Percentiles rank a stretch among this genome's conserved stretches.
These are phyloP conservation scores for Dufourea novaeangliae DNA, from an alignment of 1,140 invertebrate genomes.

Conservation along the genomic window DNA sequence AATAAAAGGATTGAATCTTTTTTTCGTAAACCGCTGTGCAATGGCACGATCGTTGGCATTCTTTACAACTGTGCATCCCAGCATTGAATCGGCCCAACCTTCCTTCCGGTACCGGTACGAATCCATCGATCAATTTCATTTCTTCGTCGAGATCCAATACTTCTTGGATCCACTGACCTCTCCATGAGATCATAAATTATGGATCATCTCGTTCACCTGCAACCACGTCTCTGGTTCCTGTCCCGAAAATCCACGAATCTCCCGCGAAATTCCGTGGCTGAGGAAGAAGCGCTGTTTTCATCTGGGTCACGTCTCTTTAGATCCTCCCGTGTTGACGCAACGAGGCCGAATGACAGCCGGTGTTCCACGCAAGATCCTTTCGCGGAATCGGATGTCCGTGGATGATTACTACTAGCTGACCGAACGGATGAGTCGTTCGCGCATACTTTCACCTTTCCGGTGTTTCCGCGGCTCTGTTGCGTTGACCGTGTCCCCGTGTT, in stretches of 20 bases:
- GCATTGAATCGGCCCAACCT: too few species aligned
- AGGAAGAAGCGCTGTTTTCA: neutral
- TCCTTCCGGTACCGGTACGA: too few species aligned
- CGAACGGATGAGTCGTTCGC: conserved; percentile 50
- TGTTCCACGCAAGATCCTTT: conserved; percentile 9
- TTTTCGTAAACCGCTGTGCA: conserved; percentile 33
- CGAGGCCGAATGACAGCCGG: neutral
- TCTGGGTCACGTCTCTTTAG: neutral
- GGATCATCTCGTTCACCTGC: too few species aligned
- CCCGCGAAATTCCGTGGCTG: neutral
- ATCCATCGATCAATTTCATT: too few species aligned
- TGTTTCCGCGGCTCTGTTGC: conserved; percentile 36
- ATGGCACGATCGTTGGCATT: too few species aligned
- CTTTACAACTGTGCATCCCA: too few species aligned
- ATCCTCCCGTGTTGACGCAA: neutral
- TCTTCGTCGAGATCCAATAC: too few species aligned
- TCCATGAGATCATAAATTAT: too few species aligned
- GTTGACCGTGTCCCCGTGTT: conserved; percentile 2
- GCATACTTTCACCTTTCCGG: conserved; percentile 61
- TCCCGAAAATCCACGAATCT: neutral
- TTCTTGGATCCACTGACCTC: too few species aligned
- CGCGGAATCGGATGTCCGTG: conserved; percentile 49
- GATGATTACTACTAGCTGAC: neutral
- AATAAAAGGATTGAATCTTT: conserved; percentile 52
- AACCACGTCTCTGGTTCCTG: too few species aligned